A percentile compares a stretch with the other conserved stretches of the same genome.
Conservation (phyloP, 1,140 invertebrate species). For the Coptotermes formosanus region DNA sequence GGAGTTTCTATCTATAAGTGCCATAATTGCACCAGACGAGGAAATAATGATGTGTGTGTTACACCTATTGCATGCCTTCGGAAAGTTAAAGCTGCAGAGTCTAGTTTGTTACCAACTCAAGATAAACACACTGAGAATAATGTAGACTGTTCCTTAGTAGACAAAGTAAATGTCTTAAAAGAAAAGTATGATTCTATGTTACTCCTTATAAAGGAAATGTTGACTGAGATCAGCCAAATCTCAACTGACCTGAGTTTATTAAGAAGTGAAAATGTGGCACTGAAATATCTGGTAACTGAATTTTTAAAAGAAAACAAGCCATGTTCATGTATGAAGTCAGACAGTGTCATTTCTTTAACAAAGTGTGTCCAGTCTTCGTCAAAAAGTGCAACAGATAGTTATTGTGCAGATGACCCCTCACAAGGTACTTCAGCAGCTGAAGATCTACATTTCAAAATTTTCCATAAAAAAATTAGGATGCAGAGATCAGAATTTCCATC, state of each 20-base stretch:
- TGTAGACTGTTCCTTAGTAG: background rate
- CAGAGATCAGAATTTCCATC: background rate
- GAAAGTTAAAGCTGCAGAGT: background rate
- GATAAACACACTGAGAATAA: background rate
- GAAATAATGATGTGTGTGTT: background rate
- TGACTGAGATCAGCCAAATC: background rate
- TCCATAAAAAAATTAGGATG: background rate
- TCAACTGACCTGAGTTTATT: background rate
- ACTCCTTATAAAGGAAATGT: background rate
- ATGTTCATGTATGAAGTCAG: background rate
- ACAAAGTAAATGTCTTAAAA: background rate
- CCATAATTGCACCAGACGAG: constrained; percentile 5
- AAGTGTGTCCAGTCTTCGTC: background rate
- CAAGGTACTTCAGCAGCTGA: background rate
- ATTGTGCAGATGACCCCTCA: background rate
- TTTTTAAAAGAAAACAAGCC: background rate
- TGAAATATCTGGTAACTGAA: background rate
- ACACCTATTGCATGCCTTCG: background rate
- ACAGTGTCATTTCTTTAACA: background rate
- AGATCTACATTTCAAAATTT: background rate
- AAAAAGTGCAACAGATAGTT: background rate
- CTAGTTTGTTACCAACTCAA: background rate
- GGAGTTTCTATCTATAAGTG: background rate
- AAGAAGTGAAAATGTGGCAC: background rate
- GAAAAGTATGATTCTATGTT: background rate